These are phyloP conservation scores for Prunella himalayana DNA, from an alignment of 2,113 vertebrate genomes.

Conservation along the genomic window DNA sequence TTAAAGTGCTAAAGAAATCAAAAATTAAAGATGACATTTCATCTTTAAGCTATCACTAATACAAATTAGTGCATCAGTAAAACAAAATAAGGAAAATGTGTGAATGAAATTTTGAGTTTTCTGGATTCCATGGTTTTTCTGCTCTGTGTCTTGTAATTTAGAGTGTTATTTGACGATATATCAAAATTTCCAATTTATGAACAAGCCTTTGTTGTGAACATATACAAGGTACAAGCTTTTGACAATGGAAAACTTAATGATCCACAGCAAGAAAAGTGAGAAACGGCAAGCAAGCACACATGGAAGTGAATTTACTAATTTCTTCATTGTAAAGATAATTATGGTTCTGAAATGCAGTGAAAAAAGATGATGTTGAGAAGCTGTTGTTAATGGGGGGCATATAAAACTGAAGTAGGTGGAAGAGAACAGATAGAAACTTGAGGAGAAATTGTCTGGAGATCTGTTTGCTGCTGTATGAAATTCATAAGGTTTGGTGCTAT, in stretches of 20 bases:
- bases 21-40: background rate
- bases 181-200: background rate
- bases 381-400: background rate
- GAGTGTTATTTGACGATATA: background rate
- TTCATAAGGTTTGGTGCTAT: background rate
- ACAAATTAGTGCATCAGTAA: background rate
- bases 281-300: background rate
- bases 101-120: background rate
- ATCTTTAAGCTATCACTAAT: background rate
- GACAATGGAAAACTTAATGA: constrained; percentile 1
- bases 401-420: background rate
- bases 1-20: constrained; percentile 1
- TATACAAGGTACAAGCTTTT: background rate
- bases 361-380: background rate
- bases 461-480: background rate
- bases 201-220: background rate
- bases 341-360: background rate
- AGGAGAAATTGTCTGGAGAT: background rate
- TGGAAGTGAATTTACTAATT: constrained; percentile 1
- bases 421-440: background rate
- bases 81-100: background rate
- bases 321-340: background rate
- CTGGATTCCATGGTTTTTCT: background rate
- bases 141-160: background rate
- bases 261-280: background rate